Conservation (phyloP, 2,888 invertebrate species). For the Monopis laevigella region DNA sequence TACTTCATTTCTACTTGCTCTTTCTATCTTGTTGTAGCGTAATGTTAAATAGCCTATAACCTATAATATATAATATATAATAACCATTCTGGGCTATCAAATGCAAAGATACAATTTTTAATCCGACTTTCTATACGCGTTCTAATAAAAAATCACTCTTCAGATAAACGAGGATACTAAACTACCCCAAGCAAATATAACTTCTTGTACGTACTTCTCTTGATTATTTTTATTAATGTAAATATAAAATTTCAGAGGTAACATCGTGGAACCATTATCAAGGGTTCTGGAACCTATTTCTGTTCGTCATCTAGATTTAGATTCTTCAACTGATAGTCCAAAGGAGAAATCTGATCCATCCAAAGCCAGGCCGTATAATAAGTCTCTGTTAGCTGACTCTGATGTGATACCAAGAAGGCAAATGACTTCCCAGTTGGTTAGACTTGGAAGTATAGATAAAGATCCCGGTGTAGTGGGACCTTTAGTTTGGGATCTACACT, state of each 20-base stretch:
- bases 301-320: conserved; percentile 74
- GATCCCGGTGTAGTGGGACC: conserved; percentile 88
- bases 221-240: no score
- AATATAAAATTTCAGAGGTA: conserved; percentile 60
- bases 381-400: conserved; percentile 18
- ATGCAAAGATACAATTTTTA: no score
- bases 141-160: no score
- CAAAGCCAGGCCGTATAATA: background rate
- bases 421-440: conserved; percentile 59
- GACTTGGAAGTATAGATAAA: conserved; percentile 78
- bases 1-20: no score
- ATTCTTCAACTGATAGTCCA: conserved; percentile 40
- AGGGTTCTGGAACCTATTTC: conserved; percentile 82
- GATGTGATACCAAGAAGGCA: conserved; percentile 46
- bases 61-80: no score
- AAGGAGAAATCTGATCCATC: conserved; percentile 20
- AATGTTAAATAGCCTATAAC: no score
- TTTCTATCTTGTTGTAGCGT: no score
- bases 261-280: conserved; percentile 80
- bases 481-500: conserved; percentile 83
- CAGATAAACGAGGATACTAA: no score
- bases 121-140: no score
- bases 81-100: no score
- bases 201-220: no score
- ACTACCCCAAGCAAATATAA: no score